phyloP scores from a whole-genome alignment of 2,797 vertebrate genomes.

The Alexandromys oeconomus region DNA sequence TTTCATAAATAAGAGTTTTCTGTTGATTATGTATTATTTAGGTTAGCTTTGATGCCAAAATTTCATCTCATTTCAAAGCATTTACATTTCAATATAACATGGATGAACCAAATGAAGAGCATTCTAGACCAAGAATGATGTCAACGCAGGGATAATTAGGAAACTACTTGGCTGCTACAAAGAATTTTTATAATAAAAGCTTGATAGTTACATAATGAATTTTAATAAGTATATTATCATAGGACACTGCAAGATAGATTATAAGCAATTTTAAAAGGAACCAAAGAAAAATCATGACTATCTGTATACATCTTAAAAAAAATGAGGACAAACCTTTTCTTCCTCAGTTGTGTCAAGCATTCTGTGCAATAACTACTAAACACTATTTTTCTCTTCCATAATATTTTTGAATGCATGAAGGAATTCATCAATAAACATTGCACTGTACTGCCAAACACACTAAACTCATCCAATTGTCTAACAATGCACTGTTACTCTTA shows the following conservation, averaged over 20 bases:
- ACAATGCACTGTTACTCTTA: background rate
- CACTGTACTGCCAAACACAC: background rate
- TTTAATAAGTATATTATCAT: constrained; percentile 80
- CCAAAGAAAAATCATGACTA: constrained; percentile 77
- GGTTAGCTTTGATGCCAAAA: constrained; percentile 54
- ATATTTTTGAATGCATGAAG: background rate
- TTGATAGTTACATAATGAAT: constrained; percentile 71
- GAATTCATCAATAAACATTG: background rate
- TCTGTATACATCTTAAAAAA: constrained; percentile 75
- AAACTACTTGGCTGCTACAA: constrained; percentile 38
- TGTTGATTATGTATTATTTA: constrained; percentile 39
- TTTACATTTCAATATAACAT: constrained; percentile 71
- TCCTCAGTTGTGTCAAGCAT: background rate
- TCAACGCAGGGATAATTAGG: constrained; percentile 78
- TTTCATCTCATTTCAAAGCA: constrained; percentile 4
- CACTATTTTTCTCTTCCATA: background rate
- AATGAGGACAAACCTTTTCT: background rate
- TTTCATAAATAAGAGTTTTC: constrained; percentile 33
- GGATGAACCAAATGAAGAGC: constrained; percentile 77
- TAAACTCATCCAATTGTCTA: background rate
- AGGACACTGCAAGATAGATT: constrained; percentile 74
- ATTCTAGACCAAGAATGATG: constrained; percentile 74
- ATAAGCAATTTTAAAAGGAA: constrained; percentile 71
- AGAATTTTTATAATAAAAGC: constrained; percentile 57
- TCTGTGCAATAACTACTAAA: background rate